Percentiles rank a stretch among this genome's conserved stretches.
Conservation (phyloP, 2,888 invertebrate genomes). For the Aricia artaxerxes region DNA sequence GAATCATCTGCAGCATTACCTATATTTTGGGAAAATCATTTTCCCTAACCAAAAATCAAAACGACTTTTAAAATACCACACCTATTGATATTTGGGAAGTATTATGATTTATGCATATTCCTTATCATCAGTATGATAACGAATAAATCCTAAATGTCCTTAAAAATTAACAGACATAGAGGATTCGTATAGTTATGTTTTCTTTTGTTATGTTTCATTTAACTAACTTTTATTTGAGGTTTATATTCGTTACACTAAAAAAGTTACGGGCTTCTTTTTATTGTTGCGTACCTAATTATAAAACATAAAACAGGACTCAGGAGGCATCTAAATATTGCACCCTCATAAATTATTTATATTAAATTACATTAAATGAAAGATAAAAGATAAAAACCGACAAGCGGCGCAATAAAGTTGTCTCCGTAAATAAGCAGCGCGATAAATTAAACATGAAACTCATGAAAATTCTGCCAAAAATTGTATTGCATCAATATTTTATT, state of each 20-base stretch:
- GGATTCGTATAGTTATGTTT: too few species aligned
- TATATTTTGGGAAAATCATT: too few species aligned
- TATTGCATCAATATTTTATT: background rate
- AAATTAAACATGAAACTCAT: background rate
- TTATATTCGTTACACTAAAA: background rate
- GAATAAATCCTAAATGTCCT: too few species aligned
- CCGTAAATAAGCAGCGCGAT: background rate
- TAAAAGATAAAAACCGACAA: constrained; percentile 1
- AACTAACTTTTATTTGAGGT: background rate
- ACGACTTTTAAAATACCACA: too few species aligned
- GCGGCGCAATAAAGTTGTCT: background rate
- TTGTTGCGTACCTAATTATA: background rate
- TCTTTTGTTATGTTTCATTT: background rate
- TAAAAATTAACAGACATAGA: background rate
- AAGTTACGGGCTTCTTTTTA: background rate
- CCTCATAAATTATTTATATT: background rate
- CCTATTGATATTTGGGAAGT: too few species aligned
- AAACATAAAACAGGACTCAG: background rate
- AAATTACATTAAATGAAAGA: background rate
- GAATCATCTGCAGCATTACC: too few species aligned
- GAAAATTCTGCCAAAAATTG: constrained; percentile 2
- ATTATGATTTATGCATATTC: too few species aligned
- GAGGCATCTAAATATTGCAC: background rate
- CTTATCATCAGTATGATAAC: too few species aligned
- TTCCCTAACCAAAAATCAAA: too few species aligned